Evolutionary conservation across 2,888 invertebrate species (phyloP), one percentile per base, ranked within the genome.

Genomic region (Drosophila lutescens): DNA sequence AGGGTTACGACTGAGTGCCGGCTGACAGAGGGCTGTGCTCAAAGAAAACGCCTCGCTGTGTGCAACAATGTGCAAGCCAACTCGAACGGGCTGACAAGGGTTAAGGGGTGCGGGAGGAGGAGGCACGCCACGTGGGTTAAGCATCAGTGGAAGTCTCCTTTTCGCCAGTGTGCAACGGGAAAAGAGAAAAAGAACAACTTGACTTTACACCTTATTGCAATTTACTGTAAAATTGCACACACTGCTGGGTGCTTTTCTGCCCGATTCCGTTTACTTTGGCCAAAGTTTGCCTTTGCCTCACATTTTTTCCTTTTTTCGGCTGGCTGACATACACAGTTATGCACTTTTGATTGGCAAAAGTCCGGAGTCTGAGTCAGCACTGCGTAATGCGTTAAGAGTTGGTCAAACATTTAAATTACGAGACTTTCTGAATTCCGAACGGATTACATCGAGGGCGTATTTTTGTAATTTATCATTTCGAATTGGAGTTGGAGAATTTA

Each of bases 151-250:
- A 41, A 57, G 38, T 59, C 51, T 30, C 23, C 46, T 20, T 43
- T 46, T 49, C 51, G 47, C 32, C 47, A 26, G 34, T 63, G 66
- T 34, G 65, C 40, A 46, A 30, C 30, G 72, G 51, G 26, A 34
- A 66, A 54, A 54, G 47, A 43, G 57, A 36, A 55, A 54, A 50
- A 43, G 57, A 36, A 55, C 82, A 80, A 67, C 78, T 86, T 81
- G 87, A 81, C 82, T 87, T 84, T 77, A 72, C 85, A 79, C 83
- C 87, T 86, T 79, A 73, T 79, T 78, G 85, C 87, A 81, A 86
- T 85, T 84, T 85, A 78, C 67, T 86, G 78, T 72, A 54, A 84
- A 85, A 84, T 79, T 81, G 82, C 82, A 77, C 58, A 75, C 76
- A 58, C 63, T 76, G 68, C 71, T 49, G 51, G 53, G 36, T 57